Evolutionary conservation across 2,797 vertebrate species (phyloP), one percentile per base, ranked within the genome.

Genomic region (Otolemur crassicaudatus): DNA sequence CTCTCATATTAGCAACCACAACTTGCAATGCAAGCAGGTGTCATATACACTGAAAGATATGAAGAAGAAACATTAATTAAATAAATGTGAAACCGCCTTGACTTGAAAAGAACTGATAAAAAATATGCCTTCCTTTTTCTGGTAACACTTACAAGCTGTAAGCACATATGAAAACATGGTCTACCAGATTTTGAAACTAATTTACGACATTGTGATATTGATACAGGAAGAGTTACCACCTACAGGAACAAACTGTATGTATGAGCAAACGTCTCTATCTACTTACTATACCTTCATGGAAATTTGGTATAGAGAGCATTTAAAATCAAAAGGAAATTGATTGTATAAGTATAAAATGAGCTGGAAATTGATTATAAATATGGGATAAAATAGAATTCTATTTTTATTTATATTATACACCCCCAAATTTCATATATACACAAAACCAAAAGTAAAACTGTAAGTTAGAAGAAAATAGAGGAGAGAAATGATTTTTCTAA

Each of bases 401-500:
- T 87, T 89, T 80, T 91, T 87, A 87, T 95, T 93, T 49, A 58
- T 40, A 72, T 14, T 31, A 29, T n/a, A 67, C 4, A 13, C 14
- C 14, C 56, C 40, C 27, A 88, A 79, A 29, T 83, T 69, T 80
- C 56, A 97, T n/a, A 49, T 73, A 46, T 76, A 72, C 13, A 67
- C 43, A 79, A 88, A 89, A 86, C 27, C 19, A 65, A 81, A 95
- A 73, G 6, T 69, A 56, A 90, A 77, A 63, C 70, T 93, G 3
- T 87, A 60, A 61, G 56, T 77, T 94, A 86, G 12, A 83, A 96
- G 61, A 82, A 92, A 95, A 84, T n/a, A 75, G 27, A 58, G 25
- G 22, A 84, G 25, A 75, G 5, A 77, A 76, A 77, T 37, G 17
- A 12, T 7, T 77, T 89, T 79, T 80, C 89, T 27, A 46, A 76